Percentiles rank a stretch among this genome's conserved stretches.
Evolutionary conservation across 2,888 invertebrate genomes (phyloP).

Genomic region (Acrocera orbiculus): DNA sequence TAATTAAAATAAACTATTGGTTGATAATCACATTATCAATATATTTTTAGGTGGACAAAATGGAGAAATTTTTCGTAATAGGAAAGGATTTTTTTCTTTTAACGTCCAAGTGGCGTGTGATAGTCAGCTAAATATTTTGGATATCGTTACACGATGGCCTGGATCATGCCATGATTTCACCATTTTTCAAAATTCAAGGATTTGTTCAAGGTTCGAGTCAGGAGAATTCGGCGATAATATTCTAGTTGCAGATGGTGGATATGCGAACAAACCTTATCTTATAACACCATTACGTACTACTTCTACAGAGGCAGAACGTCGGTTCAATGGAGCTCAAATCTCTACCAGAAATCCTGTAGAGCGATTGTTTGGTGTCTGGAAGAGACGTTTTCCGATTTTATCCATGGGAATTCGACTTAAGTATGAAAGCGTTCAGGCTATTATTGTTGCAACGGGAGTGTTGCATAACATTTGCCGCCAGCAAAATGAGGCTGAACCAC

Average conservation of each 20-base stretch:
- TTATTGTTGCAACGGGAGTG: slow-evolving; percentile 9
- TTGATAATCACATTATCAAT: neutral
- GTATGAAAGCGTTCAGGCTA: slow-evolving; percentile 1
- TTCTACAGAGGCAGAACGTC: neutral
- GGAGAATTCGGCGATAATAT: slow-evolving; percentile 8
- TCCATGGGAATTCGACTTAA: slow-evolving; percentile 7
- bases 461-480: slow-evolving; percentile 7
- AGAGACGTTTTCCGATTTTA: slow-evolving; percentile 9
- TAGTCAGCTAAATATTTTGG: slow-evolving; percentile 2
- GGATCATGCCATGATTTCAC: slow-evolving; percentile 9
- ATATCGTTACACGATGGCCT: slow-evolving; percentile 7
- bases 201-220: slow-evolving; percentile 7
- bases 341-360: slow-evolving; percentile 8
- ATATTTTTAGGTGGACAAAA: slow-evolving; percentile 1
- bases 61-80: slow-evolving; percentile 5
- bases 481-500: neutral
- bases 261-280: slow-evolving; percentile 6
- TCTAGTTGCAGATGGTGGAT: slow-evolving; percentile 10
- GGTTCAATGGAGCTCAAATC: slow-evolving; percentile 8
- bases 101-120: slow-evolving; percentile 7
- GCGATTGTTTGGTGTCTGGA: slow-evolving; percentile 10
- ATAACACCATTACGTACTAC: slow-evolving; percentile 6
- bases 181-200: slow-evolving; percentile 8
- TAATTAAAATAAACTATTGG: neutral
- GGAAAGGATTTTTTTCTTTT: slow-evolving; percentile 5